Conservation (phyloP, 2,797 vertebrate genomes). For the Trachurus trachurus region DNA sequence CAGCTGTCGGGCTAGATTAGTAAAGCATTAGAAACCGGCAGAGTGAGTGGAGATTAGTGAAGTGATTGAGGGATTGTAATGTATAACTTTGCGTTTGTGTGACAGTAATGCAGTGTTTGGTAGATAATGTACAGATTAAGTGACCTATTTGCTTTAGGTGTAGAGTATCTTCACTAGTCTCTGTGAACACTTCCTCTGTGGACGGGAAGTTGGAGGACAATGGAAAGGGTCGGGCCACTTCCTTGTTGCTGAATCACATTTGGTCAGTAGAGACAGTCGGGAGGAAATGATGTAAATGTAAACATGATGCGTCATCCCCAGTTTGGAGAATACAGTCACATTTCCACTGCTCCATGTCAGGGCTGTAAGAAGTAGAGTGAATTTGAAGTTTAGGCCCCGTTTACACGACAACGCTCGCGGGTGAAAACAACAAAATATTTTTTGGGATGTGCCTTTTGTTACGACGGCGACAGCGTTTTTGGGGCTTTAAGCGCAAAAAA, state of each 20-base stretch:
- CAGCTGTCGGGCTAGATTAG: slow-evolving; percentile 44
- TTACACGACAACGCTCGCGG: too few species aligned
- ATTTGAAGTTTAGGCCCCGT: too few species aligned
- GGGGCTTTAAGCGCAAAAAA: too few species aligned
- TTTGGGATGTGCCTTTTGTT: too few species aligned
- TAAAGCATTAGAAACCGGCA: slow-evolving; percentile 39
- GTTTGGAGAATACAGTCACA: background rate
- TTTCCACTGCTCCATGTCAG: background rate
- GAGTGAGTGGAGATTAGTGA: slow-evolving; percentile 42
- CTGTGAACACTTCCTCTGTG: background rate
- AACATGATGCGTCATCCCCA: too few species aligned
- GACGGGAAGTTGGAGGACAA: background rate
- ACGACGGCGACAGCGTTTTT: too few species aligned
- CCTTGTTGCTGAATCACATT: background rate
- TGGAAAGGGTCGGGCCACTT: background rate
- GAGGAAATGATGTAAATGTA: background rate
- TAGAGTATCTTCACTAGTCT: background rate
- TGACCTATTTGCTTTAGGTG: background rate
- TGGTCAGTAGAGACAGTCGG: background rate
- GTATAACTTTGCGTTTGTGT: background rate
- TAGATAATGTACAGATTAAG: background rate
- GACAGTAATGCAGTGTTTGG: background rate
- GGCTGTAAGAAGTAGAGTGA: too few species aligned
- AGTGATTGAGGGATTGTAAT: slow-evolving; percentile 10
- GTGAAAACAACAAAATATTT: too few species aligned